A percentile compares a stretch with the other conserved stretches of the same genome.
Evolutionary conservation across 2,113 vertebrate genomes (phyloP).

Genomic region (Corythornis vintsioides): DNA sequence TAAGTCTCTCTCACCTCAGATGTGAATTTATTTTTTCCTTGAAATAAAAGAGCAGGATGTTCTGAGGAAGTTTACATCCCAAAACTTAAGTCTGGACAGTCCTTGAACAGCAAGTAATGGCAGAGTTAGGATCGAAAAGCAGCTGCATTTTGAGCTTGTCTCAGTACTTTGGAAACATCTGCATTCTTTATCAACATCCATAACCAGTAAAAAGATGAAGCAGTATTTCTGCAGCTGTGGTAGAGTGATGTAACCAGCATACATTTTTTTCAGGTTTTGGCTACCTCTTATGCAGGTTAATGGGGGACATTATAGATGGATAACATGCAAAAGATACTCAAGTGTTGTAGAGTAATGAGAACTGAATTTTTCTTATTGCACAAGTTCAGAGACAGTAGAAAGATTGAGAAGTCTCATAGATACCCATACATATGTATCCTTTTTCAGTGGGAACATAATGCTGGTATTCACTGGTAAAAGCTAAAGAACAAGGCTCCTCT

Average conservation of each 20-base stretch:
- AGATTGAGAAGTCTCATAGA: background rate
- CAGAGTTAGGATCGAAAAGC: slow-evolving; percentile 40
- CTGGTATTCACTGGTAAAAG: background rate
- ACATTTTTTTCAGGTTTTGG: slow-evolving; percentile 24
- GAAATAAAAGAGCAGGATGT: slow-evolving; percentile 46
- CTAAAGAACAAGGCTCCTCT: background rate
- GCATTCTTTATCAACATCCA: slow-evolving; percentile 59
- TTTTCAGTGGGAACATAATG: background rate
- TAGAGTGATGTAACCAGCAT: slow-evolving; percentile 12
- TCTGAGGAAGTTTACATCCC: slow-evolving; percentile 47
- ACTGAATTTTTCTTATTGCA: background rate
- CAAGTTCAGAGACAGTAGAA: background rate
- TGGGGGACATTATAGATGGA: background rate
- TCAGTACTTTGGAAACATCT: slow-evolving; percentile 65
- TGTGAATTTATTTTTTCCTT: slow-evolving; percentile 22
- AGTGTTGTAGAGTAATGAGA: background rate
- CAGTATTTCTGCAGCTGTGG: slow-evolving; percentile 52
- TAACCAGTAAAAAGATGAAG: slow-evolving; percentile 40
- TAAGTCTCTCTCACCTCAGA: slow-evolving; percentile 32
- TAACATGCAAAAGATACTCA: background rate
- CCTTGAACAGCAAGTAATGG: slow-evolving; percentile 54
- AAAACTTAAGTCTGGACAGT: slow-evolving; percentile 53
- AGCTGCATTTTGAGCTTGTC: slow-evolving; percentile 55
- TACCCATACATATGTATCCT: background rate
- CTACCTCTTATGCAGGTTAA: background rate